Conservation (phyloP, 1,140 invertebrate genomes). For the Drosophila quadrilineata region DNA sequence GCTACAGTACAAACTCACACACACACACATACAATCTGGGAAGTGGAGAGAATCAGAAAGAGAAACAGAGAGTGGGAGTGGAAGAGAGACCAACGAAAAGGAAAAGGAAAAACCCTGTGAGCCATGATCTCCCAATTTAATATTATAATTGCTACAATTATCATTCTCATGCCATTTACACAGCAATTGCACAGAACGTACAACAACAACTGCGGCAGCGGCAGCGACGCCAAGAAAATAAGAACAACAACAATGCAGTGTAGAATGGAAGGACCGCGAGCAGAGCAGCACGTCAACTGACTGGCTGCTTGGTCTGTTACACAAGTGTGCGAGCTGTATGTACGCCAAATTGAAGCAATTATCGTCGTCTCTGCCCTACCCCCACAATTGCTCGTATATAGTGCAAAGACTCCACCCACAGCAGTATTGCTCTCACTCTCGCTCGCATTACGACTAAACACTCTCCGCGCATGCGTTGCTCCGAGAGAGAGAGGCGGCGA, state of each 20-base stretch:
- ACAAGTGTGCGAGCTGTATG: constrained; percentile 26
- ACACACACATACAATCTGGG: constrained; percentile 28
- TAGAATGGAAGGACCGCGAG: constrained; percentile 7
- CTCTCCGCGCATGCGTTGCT: constrained; percentile 51
- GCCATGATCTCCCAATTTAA: constrained; percentile 81
- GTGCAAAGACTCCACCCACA: constrained; percentile 57
- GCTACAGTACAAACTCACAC: constrained; percentile 43
- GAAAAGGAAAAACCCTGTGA: constrained; percentile 65
- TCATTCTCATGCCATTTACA: constrained; percentile 81
- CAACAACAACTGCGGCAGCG: neutral
- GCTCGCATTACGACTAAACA: neutral
- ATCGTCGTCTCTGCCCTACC: constrained; percentile 49
- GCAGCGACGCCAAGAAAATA: constrained; percentile 34
- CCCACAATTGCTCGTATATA: constrained; percentile 30
- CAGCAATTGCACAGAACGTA: constrained; percentile 69
- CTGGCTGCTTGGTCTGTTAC: constrained; percentile 31
- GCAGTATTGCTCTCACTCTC: constrained; percentile 13
- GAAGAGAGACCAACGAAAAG: neutral
- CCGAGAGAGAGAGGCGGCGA: neutral
- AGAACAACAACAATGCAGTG: constrained; percentile 18
- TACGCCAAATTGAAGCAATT: constrained; percentile 74
- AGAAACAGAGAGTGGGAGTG: neutral
- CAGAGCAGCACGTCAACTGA: constrained; percentile 41
- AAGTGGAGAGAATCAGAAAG: neutral
- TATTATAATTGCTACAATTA: constrained; percentile 82